These are phyloP conservation scores for Strix uralensis DNA, from an alignment of 2,113 vertebrate genomes.

Conservation along the genomic window DNA sequence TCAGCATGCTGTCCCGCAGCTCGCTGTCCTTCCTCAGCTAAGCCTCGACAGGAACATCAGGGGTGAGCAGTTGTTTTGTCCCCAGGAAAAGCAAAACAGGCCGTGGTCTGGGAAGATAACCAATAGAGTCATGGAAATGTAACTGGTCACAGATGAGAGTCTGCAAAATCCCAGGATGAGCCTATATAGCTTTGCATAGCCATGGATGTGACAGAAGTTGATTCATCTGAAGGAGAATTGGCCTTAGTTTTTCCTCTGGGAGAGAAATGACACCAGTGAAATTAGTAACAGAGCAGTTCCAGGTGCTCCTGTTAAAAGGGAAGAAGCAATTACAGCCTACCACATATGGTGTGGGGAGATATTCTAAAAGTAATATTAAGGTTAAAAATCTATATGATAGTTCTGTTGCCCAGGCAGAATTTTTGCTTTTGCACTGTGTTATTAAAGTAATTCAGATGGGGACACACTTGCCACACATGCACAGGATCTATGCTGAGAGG, in stretches of 20 bases:
- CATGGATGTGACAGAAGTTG: not conserved
- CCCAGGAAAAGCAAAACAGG: not conserved
- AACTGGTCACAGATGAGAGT: not conserved
- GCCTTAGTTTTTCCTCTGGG: not conserved
- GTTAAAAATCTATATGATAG: not conserved
- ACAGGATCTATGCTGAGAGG: not conserved
- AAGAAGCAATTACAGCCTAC: not conserved
- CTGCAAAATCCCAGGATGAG: not conserved
- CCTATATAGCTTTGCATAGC: not conserved
- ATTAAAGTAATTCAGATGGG: not conserved
- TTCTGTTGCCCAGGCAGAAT: not conserved
- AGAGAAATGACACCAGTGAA: not conserved
- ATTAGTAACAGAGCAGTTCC: not conserved
- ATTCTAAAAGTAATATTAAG: not conserved
- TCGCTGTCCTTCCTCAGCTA: not conserved
- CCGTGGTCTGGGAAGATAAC: not conserved
- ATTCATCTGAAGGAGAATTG: not conserved
- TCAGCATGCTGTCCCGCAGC: not conserved
- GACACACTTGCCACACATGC: not conserved
- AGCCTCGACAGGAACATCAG: not conserved
- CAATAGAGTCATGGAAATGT: accelerated
- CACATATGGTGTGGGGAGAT: not conserved
- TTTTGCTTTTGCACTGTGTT: not conserved
- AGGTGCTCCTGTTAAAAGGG: not conserved
- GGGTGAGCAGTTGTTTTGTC: not conserved